Conservation (phyloP, 2,113 vertebrate genomes). For the Ammodytes marinus region DNA sequence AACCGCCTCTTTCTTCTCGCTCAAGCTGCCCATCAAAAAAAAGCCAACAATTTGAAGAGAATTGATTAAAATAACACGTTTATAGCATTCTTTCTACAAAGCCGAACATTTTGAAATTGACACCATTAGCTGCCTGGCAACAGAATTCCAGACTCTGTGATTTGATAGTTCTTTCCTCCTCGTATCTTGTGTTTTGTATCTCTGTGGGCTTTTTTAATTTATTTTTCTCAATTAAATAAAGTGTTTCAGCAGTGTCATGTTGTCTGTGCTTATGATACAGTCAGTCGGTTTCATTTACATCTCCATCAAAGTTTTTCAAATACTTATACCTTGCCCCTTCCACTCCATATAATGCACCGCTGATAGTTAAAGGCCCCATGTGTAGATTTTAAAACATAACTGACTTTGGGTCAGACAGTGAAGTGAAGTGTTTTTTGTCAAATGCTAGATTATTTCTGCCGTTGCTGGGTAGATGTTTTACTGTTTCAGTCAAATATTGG, state of each 20-base stretch:
- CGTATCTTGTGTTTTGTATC: background rate
- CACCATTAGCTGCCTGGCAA: background rate
- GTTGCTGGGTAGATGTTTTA: background rate
- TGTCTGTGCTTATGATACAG: background rate
- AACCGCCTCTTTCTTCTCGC: background rate
- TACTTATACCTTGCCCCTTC: background rate
- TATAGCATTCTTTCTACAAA: no score
- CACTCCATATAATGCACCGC: background rate
- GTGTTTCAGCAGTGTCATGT: background rate
- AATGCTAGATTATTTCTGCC: background rate
- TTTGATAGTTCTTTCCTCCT: slow-evolving; percentile 3
- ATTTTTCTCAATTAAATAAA: no score
- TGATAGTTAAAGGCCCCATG: background rate
- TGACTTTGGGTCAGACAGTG: background rate
- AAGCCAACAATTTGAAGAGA: no score
- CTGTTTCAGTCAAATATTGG: background rate
- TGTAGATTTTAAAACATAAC: background rate
- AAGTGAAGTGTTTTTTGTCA: background rate
- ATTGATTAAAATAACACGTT: no score
- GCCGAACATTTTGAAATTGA: no score
- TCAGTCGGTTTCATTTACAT: background rate
- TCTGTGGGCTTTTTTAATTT: background rate
- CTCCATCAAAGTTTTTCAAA: background rate
- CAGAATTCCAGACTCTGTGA: no score
- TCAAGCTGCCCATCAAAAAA: background rate